Percentiles rank a stretch among this genome's conserved stretches.
These are phyloP conservation scores for Pungitius pungitius DNA, from an alignment of 2,113 vertebrate genomes.

Conservation along the genomic window DNA sequence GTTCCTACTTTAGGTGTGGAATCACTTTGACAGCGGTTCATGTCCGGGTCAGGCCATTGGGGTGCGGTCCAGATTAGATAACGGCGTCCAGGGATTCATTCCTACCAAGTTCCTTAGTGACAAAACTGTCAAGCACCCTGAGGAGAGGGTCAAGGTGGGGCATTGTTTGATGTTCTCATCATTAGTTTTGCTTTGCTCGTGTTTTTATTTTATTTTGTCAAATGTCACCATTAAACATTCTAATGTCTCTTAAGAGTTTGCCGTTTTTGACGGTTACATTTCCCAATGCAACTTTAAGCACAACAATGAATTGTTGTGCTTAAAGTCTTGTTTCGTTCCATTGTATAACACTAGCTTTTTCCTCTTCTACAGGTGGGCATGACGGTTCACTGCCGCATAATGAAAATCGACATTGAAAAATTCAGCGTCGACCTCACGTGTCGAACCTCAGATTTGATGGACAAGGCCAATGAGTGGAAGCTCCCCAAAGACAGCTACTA, in stretches of 20 bases:
- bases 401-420: slow-evolving; percentile 99
- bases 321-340: neutral
- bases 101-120: slow-evolving; percentile 98
- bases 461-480: slow-evolving; percentile 98
- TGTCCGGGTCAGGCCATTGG: slow-evolving; percentile 98
- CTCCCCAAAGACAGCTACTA: slow-evolving; percentile 97
- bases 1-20: slow-evolving; percentile 89
- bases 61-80: slow-evolving; percentile 93
- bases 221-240: neutral
- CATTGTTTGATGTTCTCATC: neutral
- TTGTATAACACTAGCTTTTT: neutral
- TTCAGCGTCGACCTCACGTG: slow-evolving; percentile 98
- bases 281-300: neutral
- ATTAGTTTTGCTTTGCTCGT: neutral
- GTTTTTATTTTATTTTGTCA: neutral
- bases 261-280: neutral
- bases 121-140: slow-evolving; percentile 96
- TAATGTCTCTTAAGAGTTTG: neutral
- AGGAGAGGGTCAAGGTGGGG: slow-evolving; percentile 95
- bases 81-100: slow-evolving; percentile 96
- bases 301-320: neutral
- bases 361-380: slow-evolving; percentile 88
- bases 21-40: slow-evolving; percentile 98
- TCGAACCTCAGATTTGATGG: slow-evolving; percentile 94
- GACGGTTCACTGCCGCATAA: slow-evolving; percentile 98